Evolutionary conservation across 2,113 vertebrate genomes (phyloP).

Genomic region (Clarias macrocephalus): DNA sequence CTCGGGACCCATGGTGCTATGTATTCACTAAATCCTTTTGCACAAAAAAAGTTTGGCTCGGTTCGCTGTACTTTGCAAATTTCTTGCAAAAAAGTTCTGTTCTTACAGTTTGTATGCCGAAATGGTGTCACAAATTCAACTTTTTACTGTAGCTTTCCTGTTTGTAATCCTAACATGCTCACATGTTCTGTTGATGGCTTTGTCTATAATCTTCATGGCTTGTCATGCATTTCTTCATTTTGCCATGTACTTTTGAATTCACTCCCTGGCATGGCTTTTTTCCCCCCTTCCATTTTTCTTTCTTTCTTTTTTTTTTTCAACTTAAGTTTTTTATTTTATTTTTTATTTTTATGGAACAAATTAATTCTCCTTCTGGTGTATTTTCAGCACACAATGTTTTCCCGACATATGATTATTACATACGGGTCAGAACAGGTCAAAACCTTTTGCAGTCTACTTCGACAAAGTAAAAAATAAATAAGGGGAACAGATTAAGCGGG

Average conservation of each 20-base stretch:
- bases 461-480: conserved; percentile 5
- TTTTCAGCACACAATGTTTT: conserved; percentile 13
- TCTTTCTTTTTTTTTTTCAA: too few relatives aligned
- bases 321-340: not conserved
- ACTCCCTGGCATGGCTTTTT: not conserved
- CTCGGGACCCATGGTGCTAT: too few relatives aligned
- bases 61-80: too few relatives aligned
- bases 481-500: not conserved
- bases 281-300: not conserved
- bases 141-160: not conserved
- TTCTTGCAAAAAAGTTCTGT: too few relatives aligned
- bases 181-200: not conserved
- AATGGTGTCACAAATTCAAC: not conserved
- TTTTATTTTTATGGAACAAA: not conserved
- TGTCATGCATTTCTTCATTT: not conserved
- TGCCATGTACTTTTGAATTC: not conserved
- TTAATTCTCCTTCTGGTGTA: not conserved
- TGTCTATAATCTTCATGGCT: not conserved
- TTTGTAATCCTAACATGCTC: not conserved
- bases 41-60: too few relatives aligned
- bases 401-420: not conserved
- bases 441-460: not conserved
- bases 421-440: conserved; percentile 19
- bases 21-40: too few relatives aligned
- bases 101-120: not conserved